phyloP scores from a whole-genome alignment of 2,797 vertebrate species.

The Macrochelys suwanniensis region DNA sequence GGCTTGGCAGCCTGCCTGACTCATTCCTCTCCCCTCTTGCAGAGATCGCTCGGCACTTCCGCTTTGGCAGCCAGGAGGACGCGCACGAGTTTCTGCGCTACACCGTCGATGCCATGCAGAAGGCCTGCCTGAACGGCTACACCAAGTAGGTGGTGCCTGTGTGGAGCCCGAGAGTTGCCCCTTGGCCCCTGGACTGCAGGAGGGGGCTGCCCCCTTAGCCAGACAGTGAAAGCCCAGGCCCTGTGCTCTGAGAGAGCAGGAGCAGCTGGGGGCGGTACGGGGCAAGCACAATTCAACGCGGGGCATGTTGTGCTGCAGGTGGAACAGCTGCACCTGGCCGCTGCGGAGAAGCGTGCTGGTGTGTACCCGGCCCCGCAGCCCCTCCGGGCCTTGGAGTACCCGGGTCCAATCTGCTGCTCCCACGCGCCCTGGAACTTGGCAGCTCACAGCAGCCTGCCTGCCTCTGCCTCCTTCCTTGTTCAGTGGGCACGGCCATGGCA shows the following conservation, averaged over 20 bases:
- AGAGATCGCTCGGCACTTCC: slow-evolving; percentile 96
- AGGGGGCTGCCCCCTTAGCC: not conserved
- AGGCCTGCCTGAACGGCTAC: slow-evolving; percentile 92
- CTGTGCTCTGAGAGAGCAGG: accelerated
- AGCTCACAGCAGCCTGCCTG: not conserved
- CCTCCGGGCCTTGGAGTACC: not conserved
- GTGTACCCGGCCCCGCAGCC: accelerated
- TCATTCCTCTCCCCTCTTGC: not conserved
- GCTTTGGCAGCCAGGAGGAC: slow-evolving; percentile 95
- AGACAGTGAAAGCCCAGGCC: not conserved
- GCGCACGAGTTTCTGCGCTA: slow-evolving; percentile 96
- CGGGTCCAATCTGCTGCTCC: accelerated
- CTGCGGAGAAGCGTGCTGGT: accelerated
- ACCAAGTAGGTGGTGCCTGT: slow-evolving; percentile 85
- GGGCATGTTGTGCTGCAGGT: accelerated
- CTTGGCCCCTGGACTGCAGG: not conserved
- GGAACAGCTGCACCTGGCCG: accelerated
- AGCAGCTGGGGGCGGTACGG: too few species aligned
- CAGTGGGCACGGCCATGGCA: not conserved
- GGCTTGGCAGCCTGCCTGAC: not conserved
- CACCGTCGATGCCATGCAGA: slow-evolving; percentile 97
- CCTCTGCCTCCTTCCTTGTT: not conserved
- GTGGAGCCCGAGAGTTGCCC: not conserved
- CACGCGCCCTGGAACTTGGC: accelerated
- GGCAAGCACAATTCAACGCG: accelerated